phyloP scores from a whole-genome alignment of 2,113 vertebrate species.

The Pterocles orientalis region DNA sequence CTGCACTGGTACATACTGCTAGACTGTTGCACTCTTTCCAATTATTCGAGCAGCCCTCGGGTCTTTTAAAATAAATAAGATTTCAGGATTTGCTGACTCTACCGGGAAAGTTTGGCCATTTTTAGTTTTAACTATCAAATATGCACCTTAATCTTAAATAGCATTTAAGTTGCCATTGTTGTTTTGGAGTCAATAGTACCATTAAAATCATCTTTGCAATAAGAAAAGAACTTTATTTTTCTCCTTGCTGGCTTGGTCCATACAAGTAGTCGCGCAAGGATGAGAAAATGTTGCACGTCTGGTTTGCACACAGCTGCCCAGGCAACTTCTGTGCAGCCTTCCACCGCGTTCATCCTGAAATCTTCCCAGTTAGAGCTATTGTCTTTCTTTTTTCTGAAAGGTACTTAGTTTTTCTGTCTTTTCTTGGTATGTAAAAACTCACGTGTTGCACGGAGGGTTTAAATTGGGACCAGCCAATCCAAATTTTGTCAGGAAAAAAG shows the following conservation, averaged over 20 bases:
- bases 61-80: conserved; percentile 59
- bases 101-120: conserved; percentile 33
- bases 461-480: background rate
- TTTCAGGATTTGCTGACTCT: conserved; percentile 58
- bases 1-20: conserved; percentile 6
- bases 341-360: background rate
- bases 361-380: background rate
- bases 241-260: background rate
- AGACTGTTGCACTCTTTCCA: conserved; percentile 34
- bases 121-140: conserved; percentile 13
- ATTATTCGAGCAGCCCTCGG: conserved; percentile 54
- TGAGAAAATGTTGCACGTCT: background rate
- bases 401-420: background rate
- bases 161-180: background rate
- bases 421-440: background rate
- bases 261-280: background rate
- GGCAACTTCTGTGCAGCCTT: background rate
- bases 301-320: background rate
- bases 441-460: background rate
- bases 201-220: background rate
- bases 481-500: background rate
- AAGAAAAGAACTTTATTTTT: background rate
- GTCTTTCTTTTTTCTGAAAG: background rate
- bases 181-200: background rate
- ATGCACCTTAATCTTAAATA: conserved; percentile 19